Conservation (phyloP, 2,113 vertebrate genomes). For the Piaya cayana region DNA sequence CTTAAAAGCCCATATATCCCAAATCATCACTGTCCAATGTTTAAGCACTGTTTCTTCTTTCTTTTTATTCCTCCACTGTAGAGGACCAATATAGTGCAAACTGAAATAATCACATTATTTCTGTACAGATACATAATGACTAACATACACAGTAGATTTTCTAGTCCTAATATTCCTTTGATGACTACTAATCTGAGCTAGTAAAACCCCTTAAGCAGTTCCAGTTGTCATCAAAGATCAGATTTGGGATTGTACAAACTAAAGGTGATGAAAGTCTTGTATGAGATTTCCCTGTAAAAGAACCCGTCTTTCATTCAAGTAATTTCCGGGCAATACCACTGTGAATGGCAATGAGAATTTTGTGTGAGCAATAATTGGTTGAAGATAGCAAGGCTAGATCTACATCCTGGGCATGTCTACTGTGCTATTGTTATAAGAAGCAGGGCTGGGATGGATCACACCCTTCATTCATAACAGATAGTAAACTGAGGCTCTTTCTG, state of each 20-base stretch:
- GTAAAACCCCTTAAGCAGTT: slow-evolving; percentile 14
- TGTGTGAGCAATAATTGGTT: background rate
- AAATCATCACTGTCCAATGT: background rate
- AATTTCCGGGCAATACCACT: background rate
- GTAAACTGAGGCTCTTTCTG: background rate
- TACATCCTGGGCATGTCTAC: background rate
- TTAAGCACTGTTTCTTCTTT: background rate
- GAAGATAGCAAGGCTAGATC: background rate
- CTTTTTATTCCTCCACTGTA: background rate
- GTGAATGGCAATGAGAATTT: background rate
- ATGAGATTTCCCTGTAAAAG: background rate
- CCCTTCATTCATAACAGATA: background rate
- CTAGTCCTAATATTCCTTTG: background rate
- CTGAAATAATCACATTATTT: background rate
- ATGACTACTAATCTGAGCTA: background rate
- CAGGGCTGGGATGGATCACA: background rate
- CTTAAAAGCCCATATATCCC: background rate
- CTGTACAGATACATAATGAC: background rate
- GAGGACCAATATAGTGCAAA: background rate
- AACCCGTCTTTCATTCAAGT: background rate
- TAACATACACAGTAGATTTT: background rate
- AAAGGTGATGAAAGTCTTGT: slow-evolving; percentile 28
- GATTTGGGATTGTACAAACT: slow-evolving; percentile 4
- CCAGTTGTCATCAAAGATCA: slow-evolving; percentile 32
- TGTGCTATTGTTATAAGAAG: background rate